Conservation (phyloP, 2,888 invertebrate genomes). For the Conistra vaccinii region DNA sequence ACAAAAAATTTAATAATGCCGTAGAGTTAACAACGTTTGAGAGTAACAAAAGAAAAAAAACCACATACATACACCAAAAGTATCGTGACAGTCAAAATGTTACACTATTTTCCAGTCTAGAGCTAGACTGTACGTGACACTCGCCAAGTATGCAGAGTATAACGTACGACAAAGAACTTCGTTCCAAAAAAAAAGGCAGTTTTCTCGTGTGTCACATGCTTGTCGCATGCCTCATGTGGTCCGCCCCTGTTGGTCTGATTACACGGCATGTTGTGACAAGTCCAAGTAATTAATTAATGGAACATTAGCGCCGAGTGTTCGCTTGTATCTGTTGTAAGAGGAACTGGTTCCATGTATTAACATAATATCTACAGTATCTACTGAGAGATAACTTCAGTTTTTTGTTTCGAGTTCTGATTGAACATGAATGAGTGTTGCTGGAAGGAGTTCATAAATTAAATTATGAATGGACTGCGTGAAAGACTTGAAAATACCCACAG, state of each 20-base stretch:
- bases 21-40: too few relatives aligned
- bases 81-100: too few relatives aligned
- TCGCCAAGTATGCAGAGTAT: too few relatives aligned
- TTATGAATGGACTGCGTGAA: too few relatives aligned
- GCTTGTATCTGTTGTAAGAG: background rate
- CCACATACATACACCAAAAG: too few relatives aligned
- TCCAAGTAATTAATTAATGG: slow-evolving; percentile 30
- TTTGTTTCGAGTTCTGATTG: background rate
- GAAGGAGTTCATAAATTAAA: background rate
- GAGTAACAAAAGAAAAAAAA: too few relatives aligned
- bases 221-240: background rate
- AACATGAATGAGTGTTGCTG: background rate
- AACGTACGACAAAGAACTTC: background rate
- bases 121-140: too few relatives aligned
- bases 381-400: background rate
- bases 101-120: too few relatives aligned
- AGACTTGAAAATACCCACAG: too few relatives aligned
- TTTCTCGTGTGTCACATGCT: background rate
- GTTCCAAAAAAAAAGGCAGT: background rate
- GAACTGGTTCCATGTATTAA: slow-evolving; percentile 23
- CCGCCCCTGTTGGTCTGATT: slow-evolving; percentile 13
- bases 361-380: slow-evolving; percentile 22
- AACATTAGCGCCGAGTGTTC: slow-evolving; percentile 25
- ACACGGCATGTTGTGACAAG: slow-evolving; percentile 40
- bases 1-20: background rate